Conservation (phyloP, 2,888 invertebrate genomes). For the Caenorhabditis macrosperma region DNA sequence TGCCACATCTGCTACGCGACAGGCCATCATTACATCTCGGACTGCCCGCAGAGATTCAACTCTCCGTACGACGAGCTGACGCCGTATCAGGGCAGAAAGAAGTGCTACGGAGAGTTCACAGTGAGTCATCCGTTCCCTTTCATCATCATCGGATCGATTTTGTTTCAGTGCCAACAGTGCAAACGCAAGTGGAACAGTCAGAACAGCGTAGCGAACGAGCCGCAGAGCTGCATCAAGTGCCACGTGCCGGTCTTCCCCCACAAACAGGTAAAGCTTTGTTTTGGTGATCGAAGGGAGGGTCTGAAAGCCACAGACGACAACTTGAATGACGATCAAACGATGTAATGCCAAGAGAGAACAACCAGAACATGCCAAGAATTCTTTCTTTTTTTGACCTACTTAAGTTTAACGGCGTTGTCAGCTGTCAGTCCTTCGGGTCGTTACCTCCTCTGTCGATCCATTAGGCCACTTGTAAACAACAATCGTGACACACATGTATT, state of each 20-base stretch:
- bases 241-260: slow-evolving; percentile 79
- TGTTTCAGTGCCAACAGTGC: slow-evolving; percentile 66
- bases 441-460: not conserved
- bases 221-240: slow-evolving; percentile 79
- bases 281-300: not conserved
- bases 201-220: slow-evolving; percentile 79
- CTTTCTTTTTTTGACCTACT: slow-evolving; percentile 22
- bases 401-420: slow-evolving; percentile 24
- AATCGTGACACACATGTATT: not conserved
- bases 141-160: not conserved
- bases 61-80: slow-evolving; percentile 79
- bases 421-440: not conserved
- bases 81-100: slow-evolving; percentile 80
- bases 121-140: too few relatives aligned
- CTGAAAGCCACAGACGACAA: not conserved
- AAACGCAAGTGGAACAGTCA: slow-evolving; percentile 72
- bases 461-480: slow-evolving; percentile 10
- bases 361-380: slow-evolving; percentile 10
- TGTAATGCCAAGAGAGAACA: slow-evolving; percentile 10
- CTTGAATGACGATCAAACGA: not conserved
- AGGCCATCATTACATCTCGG: slow-evolving; percentile 77
- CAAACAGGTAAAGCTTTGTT: slow-evolving; percentile 74
- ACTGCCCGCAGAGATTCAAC: slow-evolving; percentile 79
- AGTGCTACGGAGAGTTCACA: slow-evolving; percentile 79
- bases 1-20: slow-evolving; percentile 79